Conservation (phyloP, 2,113 vertebrate genomes). For the Formicarius rufipectus region DNA sequence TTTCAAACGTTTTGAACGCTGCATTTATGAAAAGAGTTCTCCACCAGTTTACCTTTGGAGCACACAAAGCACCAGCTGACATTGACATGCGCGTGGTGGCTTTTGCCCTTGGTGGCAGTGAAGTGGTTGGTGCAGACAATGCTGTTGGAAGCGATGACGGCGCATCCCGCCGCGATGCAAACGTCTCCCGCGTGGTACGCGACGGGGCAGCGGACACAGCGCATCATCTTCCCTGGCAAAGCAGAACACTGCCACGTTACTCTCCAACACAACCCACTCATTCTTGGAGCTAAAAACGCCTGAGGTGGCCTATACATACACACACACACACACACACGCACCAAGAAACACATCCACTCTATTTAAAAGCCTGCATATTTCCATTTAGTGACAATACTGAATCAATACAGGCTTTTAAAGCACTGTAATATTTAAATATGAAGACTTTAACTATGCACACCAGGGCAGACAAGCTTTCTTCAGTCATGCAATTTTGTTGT, state of each 20-base stretch:
- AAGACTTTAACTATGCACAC: background rate
- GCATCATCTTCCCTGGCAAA: constrained; percentile 87
- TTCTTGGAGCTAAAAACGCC: background rate
- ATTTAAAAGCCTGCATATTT: background rate
- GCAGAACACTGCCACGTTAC: background rate
- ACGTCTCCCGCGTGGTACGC: constrained; percentile 91
- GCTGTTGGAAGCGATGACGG: constrained; percentile 84
- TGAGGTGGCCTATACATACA: background rate
- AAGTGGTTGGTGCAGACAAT: constrained; percentile 94
- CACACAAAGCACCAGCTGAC: constrained; percentile 99
- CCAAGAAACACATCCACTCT: rapidly evolving
- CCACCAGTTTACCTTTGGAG: constrained; percentile 86
- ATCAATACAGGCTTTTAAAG: background rate
- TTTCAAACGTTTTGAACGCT: rapidly evolving
- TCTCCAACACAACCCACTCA: background rate
- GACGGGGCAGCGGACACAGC: constrained; percentile 93
- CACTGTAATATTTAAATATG: background rate
- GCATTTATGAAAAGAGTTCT: background rate
- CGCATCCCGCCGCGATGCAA: constrained; percentile 91
- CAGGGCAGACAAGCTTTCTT: background rate
- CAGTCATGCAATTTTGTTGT: background rate
- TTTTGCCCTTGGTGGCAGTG: constrained; percentile 88
- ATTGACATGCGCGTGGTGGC: constrained; percentile 94
- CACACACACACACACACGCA: background rate
- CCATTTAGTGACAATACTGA: background rate